A percentile compares a stretch with the other conserved stretches of the same genome.
Conservation (phyloP, 2,888 invertebrate genomes). For the Ecliptopera silaceata region DNA sequence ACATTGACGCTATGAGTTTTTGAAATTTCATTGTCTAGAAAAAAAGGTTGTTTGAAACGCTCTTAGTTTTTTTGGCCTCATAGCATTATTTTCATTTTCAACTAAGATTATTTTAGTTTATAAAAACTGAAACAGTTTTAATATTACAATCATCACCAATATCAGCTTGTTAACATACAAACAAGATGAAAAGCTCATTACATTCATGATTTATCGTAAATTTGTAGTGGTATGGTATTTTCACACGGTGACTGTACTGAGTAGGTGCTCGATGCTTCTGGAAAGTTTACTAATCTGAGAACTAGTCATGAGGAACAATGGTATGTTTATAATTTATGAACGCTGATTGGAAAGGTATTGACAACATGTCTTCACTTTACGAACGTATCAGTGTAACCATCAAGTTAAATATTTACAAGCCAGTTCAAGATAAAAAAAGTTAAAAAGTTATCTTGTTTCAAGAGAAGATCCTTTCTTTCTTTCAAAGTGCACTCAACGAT, state of each 20-base stretch:
- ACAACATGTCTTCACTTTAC: constrained; percentile 25
- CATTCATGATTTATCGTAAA: not conserved
- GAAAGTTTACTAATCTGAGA: constrained; percentile 70
- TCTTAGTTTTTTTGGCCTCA: too few species aligned
- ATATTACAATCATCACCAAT: too few species aligned
- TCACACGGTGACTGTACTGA: constrained; percentile 16
- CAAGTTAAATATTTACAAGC: not conserved
- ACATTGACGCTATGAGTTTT: not conserved
- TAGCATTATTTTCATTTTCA: too few species aligned
- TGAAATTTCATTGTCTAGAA: not conserved
- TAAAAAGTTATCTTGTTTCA: too few species aligned
- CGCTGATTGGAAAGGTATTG: constrained; percentile 43
- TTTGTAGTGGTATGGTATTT: not conserved
- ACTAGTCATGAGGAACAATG: constrained; percentile 62
- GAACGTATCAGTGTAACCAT: not conserved
- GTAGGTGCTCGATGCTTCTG: constrained; percentile 39
- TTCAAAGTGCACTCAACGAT: too few species aligned
- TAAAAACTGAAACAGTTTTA: too few species aligned
- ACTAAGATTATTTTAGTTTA: too few species aligned
- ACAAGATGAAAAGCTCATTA: not conserved
- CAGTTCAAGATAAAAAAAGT: not conserved
- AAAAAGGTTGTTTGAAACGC: too few species aligned
- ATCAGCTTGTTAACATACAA: too few species aligned
- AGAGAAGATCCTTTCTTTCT: too few species aligned
- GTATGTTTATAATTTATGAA: constrained; percentile 40